Evolutionary conservation across 2,113 vertebrate genomes (phyloP).

Genomic region (Promerops cafer): DNA sequence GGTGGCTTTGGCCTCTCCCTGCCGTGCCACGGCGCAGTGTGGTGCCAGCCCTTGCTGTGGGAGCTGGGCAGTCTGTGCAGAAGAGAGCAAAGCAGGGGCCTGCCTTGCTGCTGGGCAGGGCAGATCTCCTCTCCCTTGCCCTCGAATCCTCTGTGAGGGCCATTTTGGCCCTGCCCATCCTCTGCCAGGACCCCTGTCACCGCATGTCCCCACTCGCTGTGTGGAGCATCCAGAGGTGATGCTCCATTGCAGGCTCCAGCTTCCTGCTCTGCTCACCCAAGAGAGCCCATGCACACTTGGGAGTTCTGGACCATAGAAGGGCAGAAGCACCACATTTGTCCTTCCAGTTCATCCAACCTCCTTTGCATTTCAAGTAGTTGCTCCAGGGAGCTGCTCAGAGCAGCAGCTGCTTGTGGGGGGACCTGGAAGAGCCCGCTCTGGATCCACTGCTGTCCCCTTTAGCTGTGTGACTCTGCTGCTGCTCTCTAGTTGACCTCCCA

Average conservation of each 20-base stretch:
- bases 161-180: neutral
- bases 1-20: neutral
- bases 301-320: too few species aligned
- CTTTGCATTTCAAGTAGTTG: neutral
- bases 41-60: neutral
- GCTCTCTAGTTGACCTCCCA: neutral
- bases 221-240: neutral
- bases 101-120: too few species aligned
- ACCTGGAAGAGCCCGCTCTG: neutral
- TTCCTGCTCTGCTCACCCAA: neutral
- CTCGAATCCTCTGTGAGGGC: neutral
- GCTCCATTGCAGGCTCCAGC: neutral
- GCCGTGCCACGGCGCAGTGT: too few species aligned
- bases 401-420: neutral
- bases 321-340: neutral
- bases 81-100: neutral
- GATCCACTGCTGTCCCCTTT: rapidly evolving
- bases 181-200: neutral
- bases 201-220: rapidly evolving
- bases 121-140: neutral
- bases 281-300: rapidly evolving
- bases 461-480: neutral
- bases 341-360: neutral
- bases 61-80: neutral
- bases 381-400: neutral